A percentile compares a stretch with the other conserved stretches of the same genome.
Evolutionary conservation across 2,888 invertebrate genomes (phyloP).

Genomic region (Acanthopleura granulata): DNA sequence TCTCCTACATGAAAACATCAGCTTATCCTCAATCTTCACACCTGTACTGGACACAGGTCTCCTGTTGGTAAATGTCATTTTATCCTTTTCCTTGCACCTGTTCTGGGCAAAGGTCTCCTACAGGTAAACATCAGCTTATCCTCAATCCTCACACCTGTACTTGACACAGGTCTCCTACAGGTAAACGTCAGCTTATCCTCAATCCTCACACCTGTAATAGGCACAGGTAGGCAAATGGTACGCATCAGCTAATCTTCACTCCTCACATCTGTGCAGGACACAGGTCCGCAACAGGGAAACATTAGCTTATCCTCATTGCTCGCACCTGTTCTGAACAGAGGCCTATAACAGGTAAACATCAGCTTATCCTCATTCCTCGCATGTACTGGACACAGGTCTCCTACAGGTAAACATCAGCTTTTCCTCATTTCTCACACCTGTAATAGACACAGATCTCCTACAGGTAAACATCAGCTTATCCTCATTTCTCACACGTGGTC

Average conservation of each 20-base stretch:
- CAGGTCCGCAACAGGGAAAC: slow-evolving; percentile 23
- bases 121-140: no score
- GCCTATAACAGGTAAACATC: no score
- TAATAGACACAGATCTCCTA: no score
- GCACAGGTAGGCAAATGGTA: slow-evolving; percentile 43
- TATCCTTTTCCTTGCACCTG: no score
- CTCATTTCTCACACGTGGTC: no score
- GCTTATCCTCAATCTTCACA: slow-evolving; percentile 35
- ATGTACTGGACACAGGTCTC: no score
- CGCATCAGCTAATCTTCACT: slow-evolving; percentile 16
- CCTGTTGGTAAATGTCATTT: slow-evolving; percentile 34
- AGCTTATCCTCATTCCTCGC: no score
- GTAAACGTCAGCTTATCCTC: no score
- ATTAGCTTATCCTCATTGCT: slow-evolving; percentile 24
- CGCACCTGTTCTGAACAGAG: slow-evolving; percentile 25
- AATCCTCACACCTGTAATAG: slow-evolving; percentile 37
- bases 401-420: no score
- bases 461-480: no score
- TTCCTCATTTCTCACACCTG: no score
- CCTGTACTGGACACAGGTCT: slow-evolving; percentile 39
- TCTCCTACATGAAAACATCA: slow-evolving; percentile 6
- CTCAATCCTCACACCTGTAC: slow-evolving; percentile 36
- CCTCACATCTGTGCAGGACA: slow-evolving; percentile 39
- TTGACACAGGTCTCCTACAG: slow-evolving; percentile 41
- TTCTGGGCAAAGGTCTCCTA: no score